phyloP scores from a whole-genome alignment of 2,113 vertebrate species.

The Plecotus auritus region DNA sequence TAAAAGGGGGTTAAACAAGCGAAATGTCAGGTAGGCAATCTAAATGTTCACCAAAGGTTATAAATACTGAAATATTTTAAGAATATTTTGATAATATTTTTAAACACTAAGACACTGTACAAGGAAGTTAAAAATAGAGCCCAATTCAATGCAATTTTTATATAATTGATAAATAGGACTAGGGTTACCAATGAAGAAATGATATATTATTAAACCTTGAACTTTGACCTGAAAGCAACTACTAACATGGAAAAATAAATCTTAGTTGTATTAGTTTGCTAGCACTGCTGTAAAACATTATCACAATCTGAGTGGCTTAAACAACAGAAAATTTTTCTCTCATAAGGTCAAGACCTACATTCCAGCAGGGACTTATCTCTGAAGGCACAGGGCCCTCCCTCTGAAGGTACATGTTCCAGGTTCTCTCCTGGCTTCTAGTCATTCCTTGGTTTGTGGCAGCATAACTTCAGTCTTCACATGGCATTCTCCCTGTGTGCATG shows the following conservation, averaged over 20 bases:
- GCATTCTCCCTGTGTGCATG: not conserved
- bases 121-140: not conserved
- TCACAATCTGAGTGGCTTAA: not conserved
- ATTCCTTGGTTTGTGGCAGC: not conserved
- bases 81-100: not conserved
- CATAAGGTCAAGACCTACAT: not conserved
- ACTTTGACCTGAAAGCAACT: conserved; percentile 24
- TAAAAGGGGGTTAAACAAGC: not conserved
- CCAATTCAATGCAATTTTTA: not conserved
- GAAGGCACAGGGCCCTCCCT: not conserved
- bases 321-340: not conserved
- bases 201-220: not conserved
- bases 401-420: not conserved
- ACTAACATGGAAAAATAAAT: conserved; percentile 24
- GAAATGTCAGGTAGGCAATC: not conserved
- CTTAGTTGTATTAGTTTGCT: not conserved
- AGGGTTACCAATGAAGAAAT: conserved; percentile 14
- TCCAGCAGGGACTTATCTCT: not conserved
- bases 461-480: not conserved
- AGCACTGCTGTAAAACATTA: not conserved
- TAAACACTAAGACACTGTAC: not conserved
- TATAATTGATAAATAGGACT: not conserved
- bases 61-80: not conserved
- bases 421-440: not conserved
- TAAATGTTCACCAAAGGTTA: not conserved